Base-by-base conservation (phyloP, 2,888 invertebrate species). In the Clanis bilineata region DNA sequence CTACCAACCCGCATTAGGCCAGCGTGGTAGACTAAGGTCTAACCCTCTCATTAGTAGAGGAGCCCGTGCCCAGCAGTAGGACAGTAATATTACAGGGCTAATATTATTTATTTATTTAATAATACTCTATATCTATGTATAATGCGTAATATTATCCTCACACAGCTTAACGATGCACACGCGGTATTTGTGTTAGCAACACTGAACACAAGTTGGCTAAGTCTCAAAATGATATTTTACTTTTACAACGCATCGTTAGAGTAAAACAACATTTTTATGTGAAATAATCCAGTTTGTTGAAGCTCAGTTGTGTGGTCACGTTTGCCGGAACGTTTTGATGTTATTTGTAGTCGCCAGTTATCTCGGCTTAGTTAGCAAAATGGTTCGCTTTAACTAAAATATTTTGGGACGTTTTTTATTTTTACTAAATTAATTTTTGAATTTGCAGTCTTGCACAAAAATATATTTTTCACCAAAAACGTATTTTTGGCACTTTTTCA, bases 141-240 rank as follows among this genome's bases (percentile, higher is more conserved):
- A n/a, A n/a, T n/a, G n/a, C 38, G n/a, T n/a, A n/a, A 38, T 3
- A 28, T 38, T 38, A n/a, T 15, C 15, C 0, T 39, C 39, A 15
- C 41, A 41, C 6, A 6, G 15, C 6, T 1, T 44, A 44, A 22
- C 41, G 15, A 41, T 51, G 9, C 18, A 21, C 10, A 0, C 18
- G 18, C 15, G 10, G 10, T 25, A 47, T 51, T 15, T 18, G 28
- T 32, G 32, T 51, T 32, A 45, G 23, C 45, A 28, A 32, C 28
- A 44, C 41, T 41, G 54, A 56, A 23, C 38, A 7, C 36, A 36
- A 36, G 12, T 59, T 59, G 56, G 59, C 38, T 3, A 25, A 23
- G 38, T 59, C 12, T 44, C 59, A 59, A 56, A 23, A 25, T 32
- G 54, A 51, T 51, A 51, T 51, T 51, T 51, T 44, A 36, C n/a